Evolutionary conservation across 2,888 invertebrate species (phyloP).

Genomic region (Eretmocerus hayati): DNA sequence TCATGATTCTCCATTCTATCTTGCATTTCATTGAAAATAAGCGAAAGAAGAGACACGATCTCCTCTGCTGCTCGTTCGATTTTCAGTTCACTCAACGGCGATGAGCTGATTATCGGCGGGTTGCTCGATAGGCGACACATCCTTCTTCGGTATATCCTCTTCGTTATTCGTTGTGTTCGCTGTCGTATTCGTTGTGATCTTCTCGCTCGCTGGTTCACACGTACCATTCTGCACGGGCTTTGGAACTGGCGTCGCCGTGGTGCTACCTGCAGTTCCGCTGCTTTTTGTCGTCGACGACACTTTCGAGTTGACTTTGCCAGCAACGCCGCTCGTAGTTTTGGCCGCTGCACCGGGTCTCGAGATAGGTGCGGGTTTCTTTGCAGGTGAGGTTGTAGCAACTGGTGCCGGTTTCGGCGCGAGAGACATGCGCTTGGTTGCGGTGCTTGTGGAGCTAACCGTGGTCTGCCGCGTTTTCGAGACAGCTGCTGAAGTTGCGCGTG

Average conservation of each 20-base stretch:
- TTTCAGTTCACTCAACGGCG: slow-evolving; percentile 36
- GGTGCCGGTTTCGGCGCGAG: slow-evolving; percentile 10
- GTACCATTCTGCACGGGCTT: slow-evolving; percentile 37
- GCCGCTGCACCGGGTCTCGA: slow-evolving; percentile 26
- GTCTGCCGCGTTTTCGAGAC: slow-evolving; percentile 24
- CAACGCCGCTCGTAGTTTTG: slow-evolving; percentile 11
- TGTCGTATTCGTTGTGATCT: slow-evolving; percentile 28
- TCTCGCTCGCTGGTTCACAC: slow-evolving; percentile 26
- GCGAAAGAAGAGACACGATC: slow-evolving; percentile 4
- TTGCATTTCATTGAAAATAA: slow-evolving; percentile 17
- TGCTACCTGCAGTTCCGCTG: slow-evolving; percentile 8
- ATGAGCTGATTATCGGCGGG: slow-evolving; percentile 42
- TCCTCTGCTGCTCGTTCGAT: neutral
- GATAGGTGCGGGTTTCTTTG: slow-evolving; percentile 28
- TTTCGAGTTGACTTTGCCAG: slow-evolving; percentile 12
- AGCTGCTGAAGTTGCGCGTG: slow-evolving; percentile 41
- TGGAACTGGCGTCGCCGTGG: slow-evolving; percentile 1
- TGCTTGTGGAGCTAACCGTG: slow-evolving; percentile 20
- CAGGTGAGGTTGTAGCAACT: slow-evolving; percentile 22
- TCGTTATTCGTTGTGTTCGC: slow-evolving; percentile 35
- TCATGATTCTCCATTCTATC: slow-evolving; percentile 4
- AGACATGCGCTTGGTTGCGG: slow-evolving; percentile 11
- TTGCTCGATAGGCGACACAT: slow-evolving; percentile 47
- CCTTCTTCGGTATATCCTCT: slow-evolving; percentile 49
- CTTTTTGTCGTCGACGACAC: slow-evolving; percentile 23